Conservation (phyloP, 2,888 invertebrate species). For the Heteromurus nitidus region DNA sequence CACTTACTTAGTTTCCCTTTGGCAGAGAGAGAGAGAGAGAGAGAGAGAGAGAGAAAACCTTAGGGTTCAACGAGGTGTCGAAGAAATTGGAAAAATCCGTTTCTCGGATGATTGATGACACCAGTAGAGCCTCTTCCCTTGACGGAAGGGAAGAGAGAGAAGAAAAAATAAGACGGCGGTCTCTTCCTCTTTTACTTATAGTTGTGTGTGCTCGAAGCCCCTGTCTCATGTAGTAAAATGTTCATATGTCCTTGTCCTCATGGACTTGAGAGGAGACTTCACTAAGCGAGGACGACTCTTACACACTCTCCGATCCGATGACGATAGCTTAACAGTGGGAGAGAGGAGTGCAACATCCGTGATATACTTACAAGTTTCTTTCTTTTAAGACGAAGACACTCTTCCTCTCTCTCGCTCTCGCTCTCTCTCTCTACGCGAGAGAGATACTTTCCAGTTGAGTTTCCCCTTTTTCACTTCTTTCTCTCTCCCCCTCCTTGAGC, state of each 20-base stretch:
- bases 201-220: background rate
- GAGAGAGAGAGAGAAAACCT: constrained; percentile 28
- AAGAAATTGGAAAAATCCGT: constrained; percentile 72
- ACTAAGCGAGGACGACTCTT: constrained; percentile 42
- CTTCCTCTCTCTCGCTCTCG: no score
- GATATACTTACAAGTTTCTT: constrained; percentile 38
- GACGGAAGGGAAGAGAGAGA: constrained; percentile 46
- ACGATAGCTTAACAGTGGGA: constrained; percentile 49
- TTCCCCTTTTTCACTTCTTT: constrained; percentile 50
- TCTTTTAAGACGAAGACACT: constrained; percentile 38
- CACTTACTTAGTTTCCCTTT: constrained; percentile 40
- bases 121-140: constrained; percentile 69
- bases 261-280: constrained; percentile 62
- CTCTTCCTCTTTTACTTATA: constrained; percentile 43
- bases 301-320: no score
- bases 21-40: constrained; percentile 3
- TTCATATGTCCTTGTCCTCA: constrained; percentile 51
- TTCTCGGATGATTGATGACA: constrained; percentile 72
- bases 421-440: no score
- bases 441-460: constrained; percentile 57
- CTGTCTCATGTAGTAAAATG: constrained; percentile 42
- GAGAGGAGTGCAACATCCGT: background rate
- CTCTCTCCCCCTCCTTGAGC: constrained; percentile 39
- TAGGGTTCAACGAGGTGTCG: constrained; percentile 72
- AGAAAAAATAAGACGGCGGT: constrained; percentile 34